Percentiles rank a stretch among this genome's conserved stretches.
phyloP scores from a whole-genome alignment of 2,888 invertebrate species.

The Lithophane semibrunnea region DNA sequence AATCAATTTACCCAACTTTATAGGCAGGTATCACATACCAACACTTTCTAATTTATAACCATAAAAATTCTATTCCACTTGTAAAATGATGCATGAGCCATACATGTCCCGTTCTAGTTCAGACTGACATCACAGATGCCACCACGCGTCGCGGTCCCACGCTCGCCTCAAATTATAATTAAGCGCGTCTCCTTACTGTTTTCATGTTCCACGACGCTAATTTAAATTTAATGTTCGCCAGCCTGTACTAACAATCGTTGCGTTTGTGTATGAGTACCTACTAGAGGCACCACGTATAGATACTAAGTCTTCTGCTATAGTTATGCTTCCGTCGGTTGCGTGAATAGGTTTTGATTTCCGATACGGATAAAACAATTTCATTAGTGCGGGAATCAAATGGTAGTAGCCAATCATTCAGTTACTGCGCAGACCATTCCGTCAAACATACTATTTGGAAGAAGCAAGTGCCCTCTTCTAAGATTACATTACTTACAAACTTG shows the following conservation, averaged over 20 bases:
- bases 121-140: constrained; percentile 35
- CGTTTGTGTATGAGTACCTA: constrained; percentile 13
- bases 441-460: background rate
- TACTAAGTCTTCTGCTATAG: background rate
- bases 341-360: background rate
- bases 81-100: background rate
- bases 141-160: constrained; percentile 51
- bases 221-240: constrained; percentile 58
- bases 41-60: background rate
- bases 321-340: background rate
- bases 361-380: background rate
- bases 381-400: background rate
- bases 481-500: background rate
- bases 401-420: background rate
- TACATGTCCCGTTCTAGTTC: constrained; percentile 18
- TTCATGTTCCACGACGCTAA: constrained; percentile 54
- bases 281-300: background rate
- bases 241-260: constrained; percentile 35
- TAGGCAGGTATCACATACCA: background rate
- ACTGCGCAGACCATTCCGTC: background rate
- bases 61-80: background rate
- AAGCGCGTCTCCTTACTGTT: constrained; percentile 54
- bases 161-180: constrained; percentile 64
- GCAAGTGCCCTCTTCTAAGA: too few species aligned
- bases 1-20: background rate